Base-by-base conservation (phyloP, 1,140 invertebrate genomes). In the Phymorhynchus buccinoides region DNA sequence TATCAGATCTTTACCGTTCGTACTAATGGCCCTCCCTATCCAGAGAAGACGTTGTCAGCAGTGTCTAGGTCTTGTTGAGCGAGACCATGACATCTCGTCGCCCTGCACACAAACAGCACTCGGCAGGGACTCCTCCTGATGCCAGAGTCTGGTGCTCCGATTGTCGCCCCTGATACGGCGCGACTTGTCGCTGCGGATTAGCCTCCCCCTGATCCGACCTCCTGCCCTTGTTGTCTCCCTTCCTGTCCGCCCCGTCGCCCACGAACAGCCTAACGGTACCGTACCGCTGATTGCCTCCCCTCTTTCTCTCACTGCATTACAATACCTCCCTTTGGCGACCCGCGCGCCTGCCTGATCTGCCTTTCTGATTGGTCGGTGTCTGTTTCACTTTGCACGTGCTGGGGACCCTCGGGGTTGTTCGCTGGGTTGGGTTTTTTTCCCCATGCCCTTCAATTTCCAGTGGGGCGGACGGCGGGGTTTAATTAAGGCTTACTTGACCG, bases 281-380 rank as follows among this genome's bases (percentile, higher is more conserved):
- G 22, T 32, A 52, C 52, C 80, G 4, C 80, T 30, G n/a, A 56
- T 62, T 68, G 52, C 56, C 80, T 27, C 80, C 81, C 22, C 56
- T 6, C 81, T 73, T 62, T 82, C 14, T 79, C 62, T 83, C 62
- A 42, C 37, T n/a, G 81, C 80, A 81, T 83, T 73, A 66, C 80
- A 81, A 71, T 73, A 71, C 62, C 66, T 83, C 81, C 62, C 62
- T 42, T 68, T 32, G 22, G 66, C 4, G 32, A 12, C 41, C 22
- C 14, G 37, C 37, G 18, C 81, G 41, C 80, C 35, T 27, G 42
- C 48, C 16, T n/a, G 52, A 30, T 41, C 62, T 56, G 81, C 62
- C 81, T 62, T 66, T 83, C 81, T 83, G 81, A 83, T 83, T 83
- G 81, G 81, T 83, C 81, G 81, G 81, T 83, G 81, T 83, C 81